phyloP scores from a whole-genome alignment of 2,888 invertebrate genomes.

The Hirtodrosophila cameraria region DNA sequence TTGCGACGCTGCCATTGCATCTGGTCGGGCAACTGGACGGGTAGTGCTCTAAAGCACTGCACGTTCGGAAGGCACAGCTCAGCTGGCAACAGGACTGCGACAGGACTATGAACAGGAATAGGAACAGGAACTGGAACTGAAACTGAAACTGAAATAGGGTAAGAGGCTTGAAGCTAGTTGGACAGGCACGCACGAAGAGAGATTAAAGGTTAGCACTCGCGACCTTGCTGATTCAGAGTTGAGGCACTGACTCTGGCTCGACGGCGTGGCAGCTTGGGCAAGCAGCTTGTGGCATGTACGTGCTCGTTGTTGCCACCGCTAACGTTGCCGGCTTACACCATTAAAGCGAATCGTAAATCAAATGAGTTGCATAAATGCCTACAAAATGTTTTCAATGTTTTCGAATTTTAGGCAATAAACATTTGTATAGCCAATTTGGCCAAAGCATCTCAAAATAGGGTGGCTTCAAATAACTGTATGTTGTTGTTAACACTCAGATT shows the following conservation, averaged over 20 bases:
- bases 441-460: neutral
- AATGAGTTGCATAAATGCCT: constrained; percentile 75
- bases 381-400: constrained; percentile 78
- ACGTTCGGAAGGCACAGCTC: constrained; percentile 41
- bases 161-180: constrained; percentile 20
- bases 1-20: constrained; percentile 57
- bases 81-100: constrained; percentile 47
- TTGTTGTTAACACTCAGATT: constrained; percentile 29
- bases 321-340: constrained; percentile 59
- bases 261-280: constrained; percentile 47
- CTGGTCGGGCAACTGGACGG: constrained; percentile 33
- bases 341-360: constrained; percentile 72
- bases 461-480: neutral
- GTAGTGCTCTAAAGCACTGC: constrained; percentile 47
- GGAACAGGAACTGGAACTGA: neutral
- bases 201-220: constrained; percentile 78
- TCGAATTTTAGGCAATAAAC: constrained; percentile 61
- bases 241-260: constrained; percentile 34
- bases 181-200: constrained; percentile 58
- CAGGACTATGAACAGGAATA: constrained; percentile 20
- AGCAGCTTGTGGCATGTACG: constrained; percentile 80
- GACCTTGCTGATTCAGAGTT: constrained; percentile 62
- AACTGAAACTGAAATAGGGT: neutral
- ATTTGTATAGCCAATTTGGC: constrained; percentile 46
- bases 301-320: constrained; percentile 58